phyloP scores from a whole-genome alignment of 2,888 invertebrate genomes.

The Autographa gamma region DNA sequence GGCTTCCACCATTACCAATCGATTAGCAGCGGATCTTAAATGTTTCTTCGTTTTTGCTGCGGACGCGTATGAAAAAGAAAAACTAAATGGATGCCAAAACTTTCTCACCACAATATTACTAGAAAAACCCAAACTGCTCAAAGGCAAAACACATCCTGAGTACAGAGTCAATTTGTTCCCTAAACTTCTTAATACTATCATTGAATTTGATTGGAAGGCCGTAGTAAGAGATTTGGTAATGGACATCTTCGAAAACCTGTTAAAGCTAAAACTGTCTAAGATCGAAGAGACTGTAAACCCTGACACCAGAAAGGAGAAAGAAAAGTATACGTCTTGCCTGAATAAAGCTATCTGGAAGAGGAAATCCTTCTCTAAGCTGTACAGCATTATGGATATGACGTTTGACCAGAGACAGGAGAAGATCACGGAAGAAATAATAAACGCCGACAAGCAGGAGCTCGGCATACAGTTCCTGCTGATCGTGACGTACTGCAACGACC shows the following conservation, averaged over 20 bases:
- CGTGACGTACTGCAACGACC: constrained; percentile 60
- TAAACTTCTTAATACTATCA: constrained; percentile 61
- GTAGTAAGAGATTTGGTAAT: constrained; percentile 62
- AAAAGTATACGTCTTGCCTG: constrained; percentile 64
- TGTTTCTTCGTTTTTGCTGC: constrained; percentile 73
- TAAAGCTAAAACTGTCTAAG: constrained; percentile 65
- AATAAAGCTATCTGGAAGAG: constrained; percentile 74
- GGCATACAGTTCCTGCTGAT: constrained; percentile 68
- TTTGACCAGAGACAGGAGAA: constrained; percentile 67
- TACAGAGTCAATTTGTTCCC: constrained; percentile 68
- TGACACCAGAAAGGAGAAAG: constrained; percentile 63
- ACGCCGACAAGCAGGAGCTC: constrained; percentile 52
- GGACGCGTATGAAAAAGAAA: constrained; percentile 66
- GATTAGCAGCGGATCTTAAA: constrained; percentile 67
- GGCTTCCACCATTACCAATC: constrained; percentile 72
- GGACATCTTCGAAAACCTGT: constrained; percentile 70
- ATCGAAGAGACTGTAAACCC: constrained; percentile 62
- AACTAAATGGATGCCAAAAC: constrained; percentile 54
- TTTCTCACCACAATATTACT: constrained; percentile 71
- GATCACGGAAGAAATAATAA: constrained; percentile 72
- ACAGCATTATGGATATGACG: constrained; percentile 44
- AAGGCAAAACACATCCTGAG: constrained; percentile 60
- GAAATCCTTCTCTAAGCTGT: constrained; percentile 62
- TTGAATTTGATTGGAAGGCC: constrained; percentile 70
- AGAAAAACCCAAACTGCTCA: constrained; percentile 66